Evolutionary conservation across 2,113 vertebrate species (phyloP).

Genomic region (rat (Rattus norvegicus)): DNA sequence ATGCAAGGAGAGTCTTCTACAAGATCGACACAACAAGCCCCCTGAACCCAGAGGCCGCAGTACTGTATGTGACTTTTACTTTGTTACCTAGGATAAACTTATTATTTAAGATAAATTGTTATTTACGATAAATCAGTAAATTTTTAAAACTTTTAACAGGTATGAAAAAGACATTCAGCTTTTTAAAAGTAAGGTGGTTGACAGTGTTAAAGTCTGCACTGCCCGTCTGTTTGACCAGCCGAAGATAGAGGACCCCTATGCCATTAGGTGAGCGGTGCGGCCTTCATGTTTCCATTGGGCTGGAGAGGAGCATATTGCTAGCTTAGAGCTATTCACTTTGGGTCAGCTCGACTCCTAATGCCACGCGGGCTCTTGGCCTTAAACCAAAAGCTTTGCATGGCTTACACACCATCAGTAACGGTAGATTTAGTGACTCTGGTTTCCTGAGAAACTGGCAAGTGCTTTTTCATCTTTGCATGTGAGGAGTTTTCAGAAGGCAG

Average conservation of each 20-base stretch:
- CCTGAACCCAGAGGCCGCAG: constrained; percentile 97
- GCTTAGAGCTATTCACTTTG: not conserved
- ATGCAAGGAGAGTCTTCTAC: constrained; percentile 97
- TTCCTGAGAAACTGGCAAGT: not conserved
- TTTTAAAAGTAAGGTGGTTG: constrained; percentile 98
- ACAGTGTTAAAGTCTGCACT: constrained; percentile 96
- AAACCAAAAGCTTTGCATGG: not conserved
- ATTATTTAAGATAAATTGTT: not conserved
- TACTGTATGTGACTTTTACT: constrained; percentile 90
- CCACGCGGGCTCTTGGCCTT: not conserved
- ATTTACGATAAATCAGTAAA: constrained; percentile 36
- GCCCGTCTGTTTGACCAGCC: constrained; percentile 97
- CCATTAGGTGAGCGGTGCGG: constrained; percentile 91
- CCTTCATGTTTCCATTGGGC: not conserved
- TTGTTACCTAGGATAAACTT: not conserved
- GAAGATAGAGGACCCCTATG: constrained; percentile 98
- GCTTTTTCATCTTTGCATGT: not conserved
- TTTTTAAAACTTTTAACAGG: constrained; percentile 81
- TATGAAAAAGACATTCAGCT: constrained; percentile 97
- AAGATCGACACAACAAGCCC: constrained; percentile 96
- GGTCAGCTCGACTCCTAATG: not conserved
- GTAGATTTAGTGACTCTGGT: not conserved
- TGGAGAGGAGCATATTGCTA: not conserved
- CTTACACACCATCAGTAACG: not conserved
- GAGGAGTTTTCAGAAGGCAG: not conserved